Evolutionary conservation across 2,797 vertebrate genomes (phyloP).

Genomic region (Rousettus madagascariensis): DNA sequence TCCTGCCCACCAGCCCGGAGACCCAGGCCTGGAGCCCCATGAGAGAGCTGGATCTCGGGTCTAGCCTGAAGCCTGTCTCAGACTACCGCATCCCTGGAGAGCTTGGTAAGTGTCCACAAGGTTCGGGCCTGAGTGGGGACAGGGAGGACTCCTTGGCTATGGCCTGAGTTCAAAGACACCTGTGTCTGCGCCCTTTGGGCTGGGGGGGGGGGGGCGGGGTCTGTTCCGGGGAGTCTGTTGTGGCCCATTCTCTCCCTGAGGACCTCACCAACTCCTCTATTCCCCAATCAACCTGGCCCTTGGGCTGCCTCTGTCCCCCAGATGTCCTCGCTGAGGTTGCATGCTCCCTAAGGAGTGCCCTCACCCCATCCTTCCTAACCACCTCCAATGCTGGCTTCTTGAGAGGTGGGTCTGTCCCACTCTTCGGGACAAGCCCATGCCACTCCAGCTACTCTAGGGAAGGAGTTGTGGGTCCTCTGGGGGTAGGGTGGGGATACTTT

Average conservation of each 20-base stretch:
- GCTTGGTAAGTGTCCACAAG: conserved; percentile 81
- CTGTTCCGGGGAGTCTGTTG: too few species aligned
- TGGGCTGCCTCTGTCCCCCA: background rate
- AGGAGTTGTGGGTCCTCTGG: background rate
- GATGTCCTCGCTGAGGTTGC: background rate
- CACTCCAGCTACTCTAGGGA: background rate
- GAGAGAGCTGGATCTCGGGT: conserved; percentile 43
- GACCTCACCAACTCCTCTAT: background rate
- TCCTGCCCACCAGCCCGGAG: conserved; percentile 57
- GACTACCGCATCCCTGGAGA: conserved; percentile 90
- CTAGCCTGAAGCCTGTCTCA: conserved; percentile 84
- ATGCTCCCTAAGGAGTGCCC: background rate
- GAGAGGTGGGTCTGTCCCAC: background rate
- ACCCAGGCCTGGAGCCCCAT: conserved; percentile 44
- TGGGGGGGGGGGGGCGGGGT: background rate
- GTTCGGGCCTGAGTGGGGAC: background rate
- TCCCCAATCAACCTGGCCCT: background rate
- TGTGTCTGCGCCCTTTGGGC: background rate
- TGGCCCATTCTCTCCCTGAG: background rate
- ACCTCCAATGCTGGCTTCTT: background rate
- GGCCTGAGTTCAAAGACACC: background rate
- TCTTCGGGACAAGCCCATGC: background rate
- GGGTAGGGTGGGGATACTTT: background rate
- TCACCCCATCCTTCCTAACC: background rate
- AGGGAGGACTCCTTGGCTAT: background rate